Conservation (phyloP, 2,888 invertebrate genomes). For the Ennomos fuscantarius region DNA sequence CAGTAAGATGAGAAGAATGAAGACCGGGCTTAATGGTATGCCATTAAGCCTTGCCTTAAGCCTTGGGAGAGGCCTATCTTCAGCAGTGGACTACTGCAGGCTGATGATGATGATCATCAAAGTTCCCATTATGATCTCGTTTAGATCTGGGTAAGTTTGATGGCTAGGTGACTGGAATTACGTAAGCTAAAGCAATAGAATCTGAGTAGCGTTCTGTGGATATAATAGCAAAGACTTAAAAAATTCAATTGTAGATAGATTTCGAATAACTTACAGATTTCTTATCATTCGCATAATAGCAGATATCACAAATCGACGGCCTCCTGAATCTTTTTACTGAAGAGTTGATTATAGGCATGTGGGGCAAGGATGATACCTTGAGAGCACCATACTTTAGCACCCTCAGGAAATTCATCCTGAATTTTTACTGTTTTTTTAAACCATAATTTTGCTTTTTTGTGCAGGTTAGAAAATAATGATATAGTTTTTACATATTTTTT, state of each 20-base stretch:
- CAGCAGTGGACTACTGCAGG: too few species aligned
- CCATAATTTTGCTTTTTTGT: conserved; percentile 21
- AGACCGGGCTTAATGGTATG: too few species aligned
- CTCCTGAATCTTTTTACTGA: conserved; percentile 45
- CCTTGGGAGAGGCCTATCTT: too few species aligned
- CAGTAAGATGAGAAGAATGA: too few species aligned
- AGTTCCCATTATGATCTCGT: too few species aligned
- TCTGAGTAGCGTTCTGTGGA: too few species aligned
- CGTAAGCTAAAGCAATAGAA: too few species aligned
- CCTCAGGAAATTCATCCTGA: conserved; percentile 35
- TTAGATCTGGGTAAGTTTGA: too few species aligned
- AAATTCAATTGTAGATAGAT: not conserved
- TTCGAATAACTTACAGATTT: conserved; percentile 52
- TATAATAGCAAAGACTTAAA: too few species aligned
- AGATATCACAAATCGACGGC: conserved; percentile 53
- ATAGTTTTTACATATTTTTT: not conserved
- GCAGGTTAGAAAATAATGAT: not conserved
- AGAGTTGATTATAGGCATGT: conserved; percentile 25
- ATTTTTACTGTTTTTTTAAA: conserved; percentile 10
- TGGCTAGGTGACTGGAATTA: too few species aligned
- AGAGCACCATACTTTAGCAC: conserved; percentile 21
- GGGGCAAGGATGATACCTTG: conserved; percentile 23
- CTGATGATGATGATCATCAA: too few species aligned
- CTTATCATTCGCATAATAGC: conserved; percentile 44
- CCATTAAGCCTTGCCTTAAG: too few species aligned